Evolutionary conservation across 1,140 invertebrate genomes (phyloP), one percentile per base, ranked within the genome.

Genomic region (Trichonephila clavipes): DNA sequence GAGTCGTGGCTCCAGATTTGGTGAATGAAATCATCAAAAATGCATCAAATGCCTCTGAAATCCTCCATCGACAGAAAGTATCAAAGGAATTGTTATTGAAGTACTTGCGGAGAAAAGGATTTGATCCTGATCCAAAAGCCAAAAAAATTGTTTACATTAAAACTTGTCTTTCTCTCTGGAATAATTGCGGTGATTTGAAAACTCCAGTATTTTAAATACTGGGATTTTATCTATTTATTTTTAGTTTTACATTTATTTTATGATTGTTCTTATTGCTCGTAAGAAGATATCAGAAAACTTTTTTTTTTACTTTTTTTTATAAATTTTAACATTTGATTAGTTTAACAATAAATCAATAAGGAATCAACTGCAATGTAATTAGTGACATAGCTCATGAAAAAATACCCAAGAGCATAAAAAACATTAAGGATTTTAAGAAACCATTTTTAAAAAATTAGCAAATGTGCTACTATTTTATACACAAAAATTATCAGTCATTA

Each of bases 141-240:
- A 93, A 93, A 93, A 93, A 93, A 64, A 93, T 93, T 64, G 61
- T 93, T 10, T 93, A 93, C 24, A 93, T 93, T 62, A 93, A 88
- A 88, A 93, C 92, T 51, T 93, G 92, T 40, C 44, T 93, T 51
- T 88, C 92, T 1, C 40, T 93, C 14, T 93, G 92, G 92, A 92
- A 92, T 87, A 69, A 72, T 58, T 93, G 92, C 62, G 83, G 83
- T 24, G 92, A 93, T 51, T 21, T 93, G 18, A 93, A 93, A 93
- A 44, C 85, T 77, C 92, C 89, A 21, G 51, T 90, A n/a, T 90
- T 82, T 40, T 90, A 40, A 88, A 62, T 87, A 16, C 21, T n/a
- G 7, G 6, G 21, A 59, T 7, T 85, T 61, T 85, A n/a, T 58
- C 24, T 6, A 58, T 85, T 85, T 83, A 21, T 85, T 85, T 44